These are phyloP conservation scores for Acromyrmex heyeri DNA, from an alignment of 1,140 invertebrate genomes.

Conservation along the genomic window DNA sequence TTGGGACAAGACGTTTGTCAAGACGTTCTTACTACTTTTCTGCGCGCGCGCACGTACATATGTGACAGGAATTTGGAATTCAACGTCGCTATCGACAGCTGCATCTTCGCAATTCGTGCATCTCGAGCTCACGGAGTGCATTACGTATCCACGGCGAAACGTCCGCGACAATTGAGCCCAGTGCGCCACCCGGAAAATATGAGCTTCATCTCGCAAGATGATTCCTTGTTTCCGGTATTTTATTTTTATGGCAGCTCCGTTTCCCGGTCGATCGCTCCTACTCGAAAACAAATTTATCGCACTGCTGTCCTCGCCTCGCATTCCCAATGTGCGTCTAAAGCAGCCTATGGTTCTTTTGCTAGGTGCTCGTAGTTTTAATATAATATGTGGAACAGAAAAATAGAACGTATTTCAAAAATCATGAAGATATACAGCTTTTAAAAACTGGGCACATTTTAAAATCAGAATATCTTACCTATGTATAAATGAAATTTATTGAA, in stretches of 20 bases:
- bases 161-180: slow-evolving; percentile 43
- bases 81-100: slow-evolving; percentile 57
- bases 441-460: background rate
- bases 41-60: background rate
- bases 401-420: slow-evolving; percentile 16
- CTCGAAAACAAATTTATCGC: slow-evolving; percentile 63
- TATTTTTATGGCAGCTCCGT: slow-evolving; percentile 35
- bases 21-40: slow-evolving; percentile 24
- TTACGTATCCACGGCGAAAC: slow-evolving; percentile 37
- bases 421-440: slow-evolving; percentile 3
- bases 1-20: slow-evolving; percentile 51
- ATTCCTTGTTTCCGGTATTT: slow-evolving; percentile 45
- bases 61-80: slow-evolving; percentile 49
- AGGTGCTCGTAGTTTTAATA: slow-evolving; percentile 28
- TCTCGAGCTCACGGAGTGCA: slow-evolving; percentile 58
- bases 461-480: background rate
- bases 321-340: slow-evolving; percentile 64
- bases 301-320: slow-evolving; percentile 36
- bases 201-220: slow-evolving; percentile 51
- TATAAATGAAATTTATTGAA: background rate
- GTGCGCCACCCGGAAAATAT: slow-evolving; percentile 31
- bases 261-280: slow-evolving; percentile 33
- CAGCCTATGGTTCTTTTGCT: slow-evolving; percentile 41
- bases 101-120: slow-evolving; percentile 57
- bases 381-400: slow-evolving; percentile 25